Evolutionary conservation across 1,140 invertebrate species (phyloP), one percentile per base, ranked within the genome.

Genomic region (Maniola jurtina): DNA sequence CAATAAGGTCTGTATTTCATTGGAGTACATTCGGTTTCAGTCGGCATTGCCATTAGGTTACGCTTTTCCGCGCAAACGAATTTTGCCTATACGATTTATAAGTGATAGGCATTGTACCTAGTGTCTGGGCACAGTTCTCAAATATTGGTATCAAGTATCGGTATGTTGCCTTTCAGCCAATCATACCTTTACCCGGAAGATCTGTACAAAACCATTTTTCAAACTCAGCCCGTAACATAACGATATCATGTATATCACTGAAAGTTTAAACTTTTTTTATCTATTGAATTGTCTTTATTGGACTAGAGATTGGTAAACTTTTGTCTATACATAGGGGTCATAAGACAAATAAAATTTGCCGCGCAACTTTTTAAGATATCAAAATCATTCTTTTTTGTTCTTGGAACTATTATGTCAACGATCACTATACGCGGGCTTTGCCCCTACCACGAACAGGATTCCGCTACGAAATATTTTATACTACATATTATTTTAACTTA

Each of bases 271-370:
- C 61, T 68, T 61, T 59, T 50, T 61, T 61, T 47, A 48, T 67
- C 66, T 68, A 71, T 75, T 75, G 73, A 78, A 77, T 79, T 80
- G 79, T 87, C 77, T 89, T 86, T 79, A 74, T 72, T 80, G 79
- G 86, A 89, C 86, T 89, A 89, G 84, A 89, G 76, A 81, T 75
- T 83, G 84, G 86, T 89, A 86, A 87, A 80, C 83, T 71, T 82
- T 79, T 79, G 71, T 80, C 69, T 80, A 80, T 77, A 73, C 57
- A 71, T 68, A 71, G 69, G 71, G 55, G 74, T 66, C 71, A 79
- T 62, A 68, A 74, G 70, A 80, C 75, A 76, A 71, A 64, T 64
- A 68, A 71, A 71, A 76, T 70, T 68, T 64, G 66, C 70, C 66
- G 47, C 66, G 54, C 60, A 71, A 80, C 69, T 70, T 76, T 76